Base-by-base conservation (phyloP, 2,888 invertebrate genomes). In the Trachelus stipa region DNA sequence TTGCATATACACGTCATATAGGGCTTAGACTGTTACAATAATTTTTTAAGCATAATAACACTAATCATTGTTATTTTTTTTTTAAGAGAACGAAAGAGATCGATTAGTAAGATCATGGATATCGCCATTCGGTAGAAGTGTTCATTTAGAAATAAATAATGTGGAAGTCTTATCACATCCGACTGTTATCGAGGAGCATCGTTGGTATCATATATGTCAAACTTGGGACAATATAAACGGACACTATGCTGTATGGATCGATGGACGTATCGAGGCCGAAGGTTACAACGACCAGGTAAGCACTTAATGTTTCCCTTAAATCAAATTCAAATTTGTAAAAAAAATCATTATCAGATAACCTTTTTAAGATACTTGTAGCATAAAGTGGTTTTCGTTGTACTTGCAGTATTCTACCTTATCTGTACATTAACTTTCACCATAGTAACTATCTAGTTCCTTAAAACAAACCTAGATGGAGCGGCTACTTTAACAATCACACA, bases 141-240 rank as follows among this genome's bases (percentile, higher is more conserved):
- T 95, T 76, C 93, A 93, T 83, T 85, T 95, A 76, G 93, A 94
- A 86, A 94, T 96, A 82, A 92, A 93, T 73, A 93, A 92, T 69
- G 89, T 89, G 76, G 90, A 91, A 33, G 90, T 93, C n/a, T 92
- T 94, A 35, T 92, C 81, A n/a, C 78, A 85, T 75, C 77, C 84
- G 11, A 81, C 80, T 33, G 71, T 78, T 31, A 81, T 91, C 68
- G 79, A 78, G 79, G 90, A 90, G 92, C 85, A 92, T 84, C 92
- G 92, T 9, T 95, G 95, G 95, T 93, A 94, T 74, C 95, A 95
- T 87, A 88, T 95, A 31, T 95, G 95, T 82, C 91, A 95, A 81
- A 95, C 95, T 73, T 95, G 95, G 93, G 94, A 94, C 81, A 93
- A 94, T 0, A 92, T 92, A 77, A 92, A 91, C 74, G 95, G 93